Conservation (phyloP, 2,113 vertebrate genomes). For the Prionailurus viverrinus region DNA sequence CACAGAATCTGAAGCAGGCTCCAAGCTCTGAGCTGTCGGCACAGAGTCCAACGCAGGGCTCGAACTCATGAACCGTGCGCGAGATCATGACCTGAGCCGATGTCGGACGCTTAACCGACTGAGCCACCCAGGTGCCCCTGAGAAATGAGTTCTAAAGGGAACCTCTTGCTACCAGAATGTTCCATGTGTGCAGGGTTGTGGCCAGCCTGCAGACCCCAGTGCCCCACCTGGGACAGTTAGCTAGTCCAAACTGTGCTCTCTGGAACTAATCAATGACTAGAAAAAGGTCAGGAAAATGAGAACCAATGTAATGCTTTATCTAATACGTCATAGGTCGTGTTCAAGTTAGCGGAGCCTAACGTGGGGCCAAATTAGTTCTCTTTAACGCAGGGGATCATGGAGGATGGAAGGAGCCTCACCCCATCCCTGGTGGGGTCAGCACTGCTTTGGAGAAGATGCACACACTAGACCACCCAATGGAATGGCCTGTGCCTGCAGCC, state of each 20-base stretch:
- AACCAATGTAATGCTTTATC: neutral
- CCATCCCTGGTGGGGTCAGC: neutral
- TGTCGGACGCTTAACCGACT: too few relatives aligned
- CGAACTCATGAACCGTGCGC: too few relatives aligned
- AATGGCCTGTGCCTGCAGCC: accelerated
- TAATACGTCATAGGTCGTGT: accelerated
- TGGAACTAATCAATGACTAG: neutral
- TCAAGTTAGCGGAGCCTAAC: neutral
- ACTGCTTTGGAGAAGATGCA: neutral
- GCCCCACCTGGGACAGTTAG: too few relatives aligned
- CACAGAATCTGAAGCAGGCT: too few relatives aligned
- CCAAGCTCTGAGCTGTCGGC: too few relatives aligned
- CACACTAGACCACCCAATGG: neutral
- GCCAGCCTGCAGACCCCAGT: neutral
- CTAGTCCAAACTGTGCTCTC: neutral
- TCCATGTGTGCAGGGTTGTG: neutral
- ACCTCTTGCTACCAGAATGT: accelerated
- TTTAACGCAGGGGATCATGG: neutral
- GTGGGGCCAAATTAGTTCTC: neutral
- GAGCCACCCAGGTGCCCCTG: too few relatives aligned
- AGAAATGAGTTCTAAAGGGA: accelerated
- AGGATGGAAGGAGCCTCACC: neutral
- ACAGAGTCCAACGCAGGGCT: too few relatives aligned
- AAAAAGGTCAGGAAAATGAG: neutral
- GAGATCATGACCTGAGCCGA: too few relatives aligned